phyloP scores from a whole-genome alignment of 2,888 invertebrate species.

The Heliconius hortense region DNA sequence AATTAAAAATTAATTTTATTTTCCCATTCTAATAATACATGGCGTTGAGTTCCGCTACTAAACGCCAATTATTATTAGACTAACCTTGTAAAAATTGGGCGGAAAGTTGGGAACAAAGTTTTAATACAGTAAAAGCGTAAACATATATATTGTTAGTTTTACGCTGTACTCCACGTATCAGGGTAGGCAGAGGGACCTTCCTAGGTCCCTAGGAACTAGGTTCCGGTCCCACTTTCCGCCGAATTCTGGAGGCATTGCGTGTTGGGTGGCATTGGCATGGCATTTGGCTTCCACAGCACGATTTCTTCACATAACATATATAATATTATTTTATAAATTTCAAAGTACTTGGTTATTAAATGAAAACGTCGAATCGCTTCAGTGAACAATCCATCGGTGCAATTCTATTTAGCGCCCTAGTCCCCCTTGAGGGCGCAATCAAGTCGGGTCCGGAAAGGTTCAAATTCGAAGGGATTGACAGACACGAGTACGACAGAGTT shows the following conservation, averaged over 20 bases:
- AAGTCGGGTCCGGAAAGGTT: slow-evolving; percentile 47
- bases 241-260: too few relatives aligned
- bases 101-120: too few relatives aligned
- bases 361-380: slow-evolving; percentile 27
- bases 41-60: not conserved
- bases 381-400: slow-evolving; percentile 28
- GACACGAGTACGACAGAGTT: slow-evolving; percentile 11
- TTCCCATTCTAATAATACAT: not conserved
- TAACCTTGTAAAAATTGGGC: too few relatives aligned
- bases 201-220: too few relatives aligned
- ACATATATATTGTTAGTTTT: too few relatives aligned
- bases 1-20: too few relatives aligned
- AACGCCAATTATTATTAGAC: too few relatives aligned
- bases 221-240: too few relatives aligned
- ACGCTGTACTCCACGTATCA: too few relatives aligned
- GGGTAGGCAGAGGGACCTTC: too few relatives aligned
- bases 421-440: slow-evolving; percentile 43
- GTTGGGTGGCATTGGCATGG: not conserved
- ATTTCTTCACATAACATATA: not conserved
- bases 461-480: slow-evolving; percentile 33
- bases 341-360: slow-evolving; percentile 18
- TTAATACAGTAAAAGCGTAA: too few relatives aligned
- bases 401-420: slow-evolving; percentile 29
- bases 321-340: not conserved
- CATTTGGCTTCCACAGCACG: not conserved